A percentile compares a stretch with the other conserved stretches of the same genome.
Evolutionary conservation across 2,797 vertebrate genomes (phyloP).

Genomic region (Gallirallus australis): DNA sequence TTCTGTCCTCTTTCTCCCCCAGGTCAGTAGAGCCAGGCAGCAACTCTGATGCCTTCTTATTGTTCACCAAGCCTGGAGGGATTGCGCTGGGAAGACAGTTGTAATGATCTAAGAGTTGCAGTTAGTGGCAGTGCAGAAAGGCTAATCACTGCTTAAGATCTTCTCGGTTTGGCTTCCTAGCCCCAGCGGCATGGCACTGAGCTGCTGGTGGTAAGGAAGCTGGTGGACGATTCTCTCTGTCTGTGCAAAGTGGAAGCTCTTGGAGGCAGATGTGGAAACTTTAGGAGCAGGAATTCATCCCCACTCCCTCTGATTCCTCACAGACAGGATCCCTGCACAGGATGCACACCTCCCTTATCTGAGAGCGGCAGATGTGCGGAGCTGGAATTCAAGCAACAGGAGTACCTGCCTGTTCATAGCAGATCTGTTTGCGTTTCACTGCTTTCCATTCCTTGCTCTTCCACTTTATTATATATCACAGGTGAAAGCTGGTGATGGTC

Average conservation of each 20-base stretch:
- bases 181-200: neutral
- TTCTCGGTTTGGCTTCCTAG: neutral
- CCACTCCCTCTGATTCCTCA: neutral
- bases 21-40: conserved; percentile 69
- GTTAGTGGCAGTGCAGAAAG: neutral
- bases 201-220: neutral
- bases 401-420: neutral
- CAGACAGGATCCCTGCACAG: neutral
- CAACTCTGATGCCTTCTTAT: conserved; percentile 79
- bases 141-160: neutral
- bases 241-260: neutral
- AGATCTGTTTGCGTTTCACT: neutral
- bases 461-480: neutral
- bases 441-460: neutral
- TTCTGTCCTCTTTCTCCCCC: conserved; percentile 76
- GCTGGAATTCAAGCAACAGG: neutral
- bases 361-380: neutral
- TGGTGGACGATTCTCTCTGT: neutral
- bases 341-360: neutral
- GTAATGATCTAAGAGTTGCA: neutral
- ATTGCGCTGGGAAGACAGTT: conserved; percentile 67
- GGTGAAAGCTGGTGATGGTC: neutral
- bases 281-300: neutral
- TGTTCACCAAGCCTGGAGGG: conserved; percentile 79
- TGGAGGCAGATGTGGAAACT: neutral